Evolutionary conservation across 1,140 invertebrate genomes (phyloP).

Genomic region (Habropoda laboriosa): DNA sequence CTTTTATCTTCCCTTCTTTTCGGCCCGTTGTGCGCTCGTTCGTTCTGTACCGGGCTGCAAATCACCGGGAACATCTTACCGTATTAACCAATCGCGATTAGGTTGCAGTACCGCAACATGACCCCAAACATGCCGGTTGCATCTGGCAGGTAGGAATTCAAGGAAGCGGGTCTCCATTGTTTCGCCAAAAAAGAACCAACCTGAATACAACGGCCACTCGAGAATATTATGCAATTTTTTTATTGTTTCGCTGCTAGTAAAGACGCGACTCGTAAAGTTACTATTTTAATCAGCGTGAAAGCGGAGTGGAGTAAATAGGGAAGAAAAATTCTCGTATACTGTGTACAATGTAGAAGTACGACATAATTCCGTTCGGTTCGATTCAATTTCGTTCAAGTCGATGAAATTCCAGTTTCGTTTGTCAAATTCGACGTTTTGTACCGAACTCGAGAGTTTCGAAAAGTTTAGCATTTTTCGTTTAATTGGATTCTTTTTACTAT

Average conservation of each 20-base stretch:
- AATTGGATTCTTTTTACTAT: too few relatives aligned
- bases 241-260: too few relatives aligned
- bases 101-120: constrained; percentile 58
- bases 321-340: too few relatives aligned
- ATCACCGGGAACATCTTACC: constrained; percentile 31
- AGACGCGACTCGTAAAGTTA: neutral
- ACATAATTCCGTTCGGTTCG: too few relatives aligned
- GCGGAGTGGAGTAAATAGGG: neutral
- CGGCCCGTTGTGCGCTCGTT: neutral
- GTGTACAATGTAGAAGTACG: too few relatives aligned
- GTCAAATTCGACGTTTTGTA: too few relatives aligned
- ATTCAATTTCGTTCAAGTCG: too few relatives aligned
- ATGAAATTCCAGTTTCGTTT: too few relatives aligned
- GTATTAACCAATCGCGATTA: constrained; percentile 61
- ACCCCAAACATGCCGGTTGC: constrained; percentile 48
- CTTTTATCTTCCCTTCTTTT: constrained; percentile 16
- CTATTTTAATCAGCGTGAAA: neutral
- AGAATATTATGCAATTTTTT: neutral
- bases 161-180: constrained; percentile 29
- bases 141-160: constrained; percentile 15
- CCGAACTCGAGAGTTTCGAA: too few relatives aligned
- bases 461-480: too few relatives aligned
- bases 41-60: neutral
- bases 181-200: neutral
- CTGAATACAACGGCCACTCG: neutral